Conservation (phyloP, 2,113 vertebrate genomes). For the Macaca nemestrina region DNA sequence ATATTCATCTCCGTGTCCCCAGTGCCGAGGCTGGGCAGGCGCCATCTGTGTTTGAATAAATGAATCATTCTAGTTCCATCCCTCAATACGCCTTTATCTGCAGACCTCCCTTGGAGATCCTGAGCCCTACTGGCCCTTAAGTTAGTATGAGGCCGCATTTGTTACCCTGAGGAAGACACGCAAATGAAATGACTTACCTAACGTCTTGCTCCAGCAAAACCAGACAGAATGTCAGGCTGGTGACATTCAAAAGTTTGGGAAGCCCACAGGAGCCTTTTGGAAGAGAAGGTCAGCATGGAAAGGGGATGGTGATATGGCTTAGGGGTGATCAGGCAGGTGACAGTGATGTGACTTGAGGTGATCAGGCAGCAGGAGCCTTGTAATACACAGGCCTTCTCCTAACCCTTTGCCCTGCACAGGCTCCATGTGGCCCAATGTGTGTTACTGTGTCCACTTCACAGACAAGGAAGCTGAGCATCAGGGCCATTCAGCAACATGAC, state of each 20-base stretch:
- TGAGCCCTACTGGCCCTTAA: background rate
- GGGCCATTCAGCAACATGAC: fast-evolving
- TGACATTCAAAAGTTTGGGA: background rate
- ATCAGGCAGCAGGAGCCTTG: fast-evolving
- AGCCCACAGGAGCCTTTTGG: fast-evolving
- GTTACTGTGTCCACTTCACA: background rate
- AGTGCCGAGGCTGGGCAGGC: fast-evolving
- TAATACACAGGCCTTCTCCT: fast-evolving
- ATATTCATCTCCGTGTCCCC: background rate
- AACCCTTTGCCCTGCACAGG: fast-evolving
- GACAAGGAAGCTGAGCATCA: background rate
- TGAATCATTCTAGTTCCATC: background rate
- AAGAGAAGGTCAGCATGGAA: no score
- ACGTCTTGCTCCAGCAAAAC: background rate
- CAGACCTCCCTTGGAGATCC: background rate
- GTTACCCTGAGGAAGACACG: no score
- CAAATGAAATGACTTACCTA: no score
- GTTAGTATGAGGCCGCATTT: fast-evolving
- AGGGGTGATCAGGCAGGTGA: fast-evolving
- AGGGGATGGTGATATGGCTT: fast-evolving
- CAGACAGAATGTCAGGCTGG: background rate
- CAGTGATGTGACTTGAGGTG: fast-evolving
- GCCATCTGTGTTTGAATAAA: fast-evolving
- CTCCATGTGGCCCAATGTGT: fast-evolving
- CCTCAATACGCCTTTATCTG: background rate